A percentile compares a stretch with the other conserved stretches of the same genome.
Evolutionary conservation across 2,888 invertebrate genomes (phyloP).

Genomic region (Gasteruption jaculator): DNA sequence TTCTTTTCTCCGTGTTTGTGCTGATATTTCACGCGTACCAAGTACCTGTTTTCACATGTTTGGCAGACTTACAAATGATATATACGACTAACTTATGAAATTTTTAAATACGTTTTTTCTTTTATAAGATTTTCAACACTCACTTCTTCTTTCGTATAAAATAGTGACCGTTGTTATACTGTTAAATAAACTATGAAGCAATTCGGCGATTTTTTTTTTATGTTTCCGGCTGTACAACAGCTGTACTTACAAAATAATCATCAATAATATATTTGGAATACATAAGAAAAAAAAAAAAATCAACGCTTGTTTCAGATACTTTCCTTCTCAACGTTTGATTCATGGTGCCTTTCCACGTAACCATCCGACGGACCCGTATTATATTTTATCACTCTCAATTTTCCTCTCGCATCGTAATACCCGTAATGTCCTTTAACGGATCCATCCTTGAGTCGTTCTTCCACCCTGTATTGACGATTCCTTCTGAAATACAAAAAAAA

Average conservation of each 20-base stretch:
- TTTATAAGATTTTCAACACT: no score
- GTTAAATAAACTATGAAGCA: no score
- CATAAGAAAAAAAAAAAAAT: no score
- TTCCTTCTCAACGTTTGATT: slow-evolving; percentile 26
- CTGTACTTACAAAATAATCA: neutral
- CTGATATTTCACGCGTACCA: no score
- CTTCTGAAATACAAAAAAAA: slow-evolving; percentile 55
- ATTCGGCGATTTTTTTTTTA: no score
- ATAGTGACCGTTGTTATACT: no score
- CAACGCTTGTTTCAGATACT: neutral
- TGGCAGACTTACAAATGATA: no score
- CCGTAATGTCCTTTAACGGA: slow-evolving; percentile 77
- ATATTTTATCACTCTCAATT: slow-evolving; percentile 72
- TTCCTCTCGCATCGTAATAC: slow-evolving; percentile 72
- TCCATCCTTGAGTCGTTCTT: slow-evolving; percentile 73
- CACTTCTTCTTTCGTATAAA: no score
- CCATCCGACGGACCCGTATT: slow-evolving; percentile 68
- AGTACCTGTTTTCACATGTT: no score
- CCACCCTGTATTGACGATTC: slow-evolving; percentile 76
- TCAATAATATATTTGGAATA: neutral
- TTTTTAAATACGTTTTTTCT: no score
- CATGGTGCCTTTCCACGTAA: slow-evolving; percentile 55
- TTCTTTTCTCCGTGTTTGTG: no score
- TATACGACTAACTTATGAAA: no score
- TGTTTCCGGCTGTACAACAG: neutral